phyloP scores from a whole-genome alignment of 2,888 invertebrate genomes.

The Ichneumon xanthorius region DNA sequence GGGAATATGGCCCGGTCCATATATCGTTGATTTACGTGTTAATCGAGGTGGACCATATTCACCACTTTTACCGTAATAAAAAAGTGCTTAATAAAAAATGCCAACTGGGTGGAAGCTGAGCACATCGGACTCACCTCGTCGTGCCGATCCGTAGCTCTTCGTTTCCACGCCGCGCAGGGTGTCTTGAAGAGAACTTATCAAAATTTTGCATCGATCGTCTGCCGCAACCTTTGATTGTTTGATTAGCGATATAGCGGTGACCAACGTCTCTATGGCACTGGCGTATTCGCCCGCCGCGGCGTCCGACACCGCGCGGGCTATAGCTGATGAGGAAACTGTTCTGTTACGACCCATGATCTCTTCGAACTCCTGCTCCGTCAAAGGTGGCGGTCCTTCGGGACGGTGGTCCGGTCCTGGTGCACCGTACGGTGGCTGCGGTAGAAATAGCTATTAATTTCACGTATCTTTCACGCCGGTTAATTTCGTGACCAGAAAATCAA shows the following conservation, averaged over 20 bases:
- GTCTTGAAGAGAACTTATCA: conserved; percentile 98
- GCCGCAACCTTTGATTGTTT: conserved; percentile 98
- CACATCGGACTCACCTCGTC: conserved; percentile 87
- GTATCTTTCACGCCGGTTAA: neutral
- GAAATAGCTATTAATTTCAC: neutral
- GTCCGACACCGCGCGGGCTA: conserved; percentile 98
- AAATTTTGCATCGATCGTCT: conserved; percentile 99
- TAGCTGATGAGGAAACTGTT: conserved; percentile 98
- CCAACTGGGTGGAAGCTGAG: neutral
- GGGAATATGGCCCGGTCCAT: too few species aligned
- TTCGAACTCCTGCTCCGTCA: conserved; percentile 98
- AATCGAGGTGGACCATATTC: too few species aligned
- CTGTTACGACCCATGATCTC: conserved; percentile 99
- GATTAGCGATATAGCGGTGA: conserved; percentile 99
- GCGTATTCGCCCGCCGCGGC: conserved; percentile 99
- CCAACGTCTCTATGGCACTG: conserved; percentile 99
- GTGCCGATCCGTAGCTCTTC: conserved; percentile 95
- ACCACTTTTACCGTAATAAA: too few species aligned
- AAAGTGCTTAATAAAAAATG: neutral
- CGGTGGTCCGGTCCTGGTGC: conserved; percentile 86
- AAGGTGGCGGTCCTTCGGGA: conserved; percentile 88
- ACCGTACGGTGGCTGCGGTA: conserved; percentile 86
- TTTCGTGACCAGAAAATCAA: neutral
- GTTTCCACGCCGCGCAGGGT: conserved; percentile 98
- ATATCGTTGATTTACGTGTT: too few species aligned